phyloP scores from a whole-genome alignment of 2,888 invertebrate genomes.

The Amphipoea oculea region DNA sequence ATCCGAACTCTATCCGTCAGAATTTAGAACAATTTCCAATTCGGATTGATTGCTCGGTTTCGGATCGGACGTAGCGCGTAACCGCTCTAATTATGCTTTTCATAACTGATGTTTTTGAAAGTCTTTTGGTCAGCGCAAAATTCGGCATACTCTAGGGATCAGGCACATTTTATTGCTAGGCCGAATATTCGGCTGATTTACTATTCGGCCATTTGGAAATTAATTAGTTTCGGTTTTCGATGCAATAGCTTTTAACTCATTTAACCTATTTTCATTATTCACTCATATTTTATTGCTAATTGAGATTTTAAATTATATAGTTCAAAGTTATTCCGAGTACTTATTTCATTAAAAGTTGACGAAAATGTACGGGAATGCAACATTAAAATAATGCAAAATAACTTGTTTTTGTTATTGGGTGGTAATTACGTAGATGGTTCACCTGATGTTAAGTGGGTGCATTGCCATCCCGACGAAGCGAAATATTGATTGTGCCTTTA shows the following conservation, averaged over 20 bases:
- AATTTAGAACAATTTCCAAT: no score
- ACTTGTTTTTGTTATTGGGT: not conserved
- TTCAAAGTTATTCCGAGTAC: not conserved
- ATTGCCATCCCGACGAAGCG: no score
- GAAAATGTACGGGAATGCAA: not conserved
- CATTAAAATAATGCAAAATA: not conserved
- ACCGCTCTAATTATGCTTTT: slow-evolving; percentile 3
- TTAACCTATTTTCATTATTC: slow-evolving; percentile 25
- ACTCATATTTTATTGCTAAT: slow-evolving; percentile 25
- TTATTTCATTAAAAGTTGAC: slow-evolving; percentile 8
- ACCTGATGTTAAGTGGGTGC: no score
- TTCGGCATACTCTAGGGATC: slow-evolving; percentile 30
- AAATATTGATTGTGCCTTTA: no score
- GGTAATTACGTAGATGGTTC: no score
- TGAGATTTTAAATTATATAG: not conserved
- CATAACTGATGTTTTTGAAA: slow-evolving; percentile 5
- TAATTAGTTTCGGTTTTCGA: slow-evolving; percentile 41
- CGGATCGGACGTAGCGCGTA: no score
- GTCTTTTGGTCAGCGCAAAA: slow-evolving; percentile 15
- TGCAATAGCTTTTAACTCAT: slow-evolving; percentile 17
- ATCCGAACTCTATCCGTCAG: no score
- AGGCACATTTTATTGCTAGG: slow-evolving; percentile 14
- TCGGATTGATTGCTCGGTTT: no score
- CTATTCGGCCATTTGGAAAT: slow-evolving; percentile 39
- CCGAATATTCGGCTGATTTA: slow-evolving; percentile 42